A percentile compares a stretch with the other conserved stretches of the same genome.
Conservation (phyloP, 53 echinoderm and acorn worm species). For the Holothuria scabra region DNA sequence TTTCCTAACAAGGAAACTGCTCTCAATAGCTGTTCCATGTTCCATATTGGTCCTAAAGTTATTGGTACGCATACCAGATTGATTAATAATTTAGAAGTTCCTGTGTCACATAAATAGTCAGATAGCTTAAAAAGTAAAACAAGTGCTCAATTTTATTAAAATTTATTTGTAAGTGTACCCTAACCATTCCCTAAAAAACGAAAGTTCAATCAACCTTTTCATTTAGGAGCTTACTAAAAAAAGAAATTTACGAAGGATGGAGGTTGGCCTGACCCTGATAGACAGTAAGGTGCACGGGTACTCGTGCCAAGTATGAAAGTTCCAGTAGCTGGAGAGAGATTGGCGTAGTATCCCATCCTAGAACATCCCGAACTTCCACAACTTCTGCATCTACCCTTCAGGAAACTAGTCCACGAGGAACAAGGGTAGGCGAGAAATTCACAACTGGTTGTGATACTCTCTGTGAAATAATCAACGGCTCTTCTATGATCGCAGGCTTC, state of each 20-base stretch:
- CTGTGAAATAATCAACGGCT: slow-evolving; percentile 60
- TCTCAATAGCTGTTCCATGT: no score
- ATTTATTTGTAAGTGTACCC: no score
- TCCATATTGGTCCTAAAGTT: no score
- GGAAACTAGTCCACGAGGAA: slow-evolving; percentile 44
- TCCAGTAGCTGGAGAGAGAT: slow-evolving; percentile 46
- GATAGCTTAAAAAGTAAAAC: no score
- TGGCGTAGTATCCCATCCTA: slow-evolving; percentile 63
- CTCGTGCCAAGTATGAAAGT: slow-evolving; percentile 55
- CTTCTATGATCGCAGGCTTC: slow-evolving; percentile 54
- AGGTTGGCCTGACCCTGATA: background rate
- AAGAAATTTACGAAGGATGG: slow-evolving; percentile 5
- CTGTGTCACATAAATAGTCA: no score
- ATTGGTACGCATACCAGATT: no score
- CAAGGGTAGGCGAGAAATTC: slow-evolving; percentile 59
- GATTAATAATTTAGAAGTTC: no score
- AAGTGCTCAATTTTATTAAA: no score
- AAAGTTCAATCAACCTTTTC: no score
- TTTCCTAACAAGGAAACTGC: no score
- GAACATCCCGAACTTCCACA: slow-evolving; percentile 48
- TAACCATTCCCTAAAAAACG: no score
- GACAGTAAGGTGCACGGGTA: slow-evolving; percentile 40
- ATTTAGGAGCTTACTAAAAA: background rate
- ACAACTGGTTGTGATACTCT: slow-evolving; percentile 59
- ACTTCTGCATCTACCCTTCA: slow-evolving; percentile 25